Percentiles rank a stretch among this genome's conserved stretches.
These are phyloP conservation scores for Diarsia dahlii DNA, from an alignment of 2,888 invertebrate species.

Conservation along the genomic window DNA sequence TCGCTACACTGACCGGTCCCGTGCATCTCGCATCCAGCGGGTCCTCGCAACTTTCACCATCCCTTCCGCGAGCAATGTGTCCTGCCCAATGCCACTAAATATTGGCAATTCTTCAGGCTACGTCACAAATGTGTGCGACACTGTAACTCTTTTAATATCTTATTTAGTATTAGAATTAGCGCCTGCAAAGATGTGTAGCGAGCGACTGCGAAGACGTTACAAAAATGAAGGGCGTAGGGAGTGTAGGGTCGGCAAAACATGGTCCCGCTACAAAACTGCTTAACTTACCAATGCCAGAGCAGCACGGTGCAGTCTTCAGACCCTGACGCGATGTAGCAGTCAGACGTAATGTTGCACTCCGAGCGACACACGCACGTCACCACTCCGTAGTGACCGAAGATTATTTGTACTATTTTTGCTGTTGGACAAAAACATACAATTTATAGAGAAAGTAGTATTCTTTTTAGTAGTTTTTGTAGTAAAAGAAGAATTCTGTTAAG, in stretches of 20 bases:
- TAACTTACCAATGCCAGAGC: conserved; percentile 98
- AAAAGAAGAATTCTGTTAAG: no score
- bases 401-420: conserved; percentile 99
- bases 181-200: not conserved
- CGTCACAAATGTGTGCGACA: not conserved
- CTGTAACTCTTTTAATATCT: not conserved
- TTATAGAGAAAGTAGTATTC: no score
- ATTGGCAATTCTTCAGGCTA: no score
- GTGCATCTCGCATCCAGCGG: no score
- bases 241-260: not conserved
- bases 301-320: conserved; percentile 99
- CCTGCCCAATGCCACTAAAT: no score
- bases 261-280: no score
- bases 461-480: no score
- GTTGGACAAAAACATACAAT: conserved; percentile 69
- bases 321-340: conserved; percentile 99
- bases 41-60: no score
- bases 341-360: conserved; percentile 99
- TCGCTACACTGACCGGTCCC: no score
- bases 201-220: not conserved
- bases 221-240: not conserved
- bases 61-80: no score
- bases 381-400: conserved; percentile 99
- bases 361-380: conserved; percentile 99
- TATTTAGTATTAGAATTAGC: not conserved